These are phyloP conservation scores for Picathartes gymnocephalus DNA, from an alignment of 2,113 vertebrate species.

Conservation along the genomic window DNA sequence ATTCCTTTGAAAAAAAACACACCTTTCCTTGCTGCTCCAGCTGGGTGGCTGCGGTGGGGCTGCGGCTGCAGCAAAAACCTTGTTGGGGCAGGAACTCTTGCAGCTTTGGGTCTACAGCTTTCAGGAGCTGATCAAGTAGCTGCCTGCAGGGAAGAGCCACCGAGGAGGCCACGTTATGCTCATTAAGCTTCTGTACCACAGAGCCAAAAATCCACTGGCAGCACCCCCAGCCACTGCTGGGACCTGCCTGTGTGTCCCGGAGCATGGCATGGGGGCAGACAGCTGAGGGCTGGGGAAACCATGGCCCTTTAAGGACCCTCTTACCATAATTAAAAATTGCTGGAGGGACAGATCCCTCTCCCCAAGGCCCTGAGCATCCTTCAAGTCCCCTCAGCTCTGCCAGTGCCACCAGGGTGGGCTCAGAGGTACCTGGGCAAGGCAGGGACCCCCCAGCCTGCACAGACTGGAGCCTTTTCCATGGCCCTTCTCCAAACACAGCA, in stretches of 20 bases:
- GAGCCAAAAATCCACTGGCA: background rate
- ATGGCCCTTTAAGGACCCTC: background rate
- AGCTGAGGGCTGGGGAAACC: background rate
- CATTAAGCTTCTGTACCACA: background rate
- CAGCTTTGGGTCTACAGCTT: background rate
- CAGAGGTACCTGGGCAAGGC: background rate
- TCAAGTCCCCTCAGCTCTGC: background rate
- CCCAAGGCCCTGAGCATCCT: background rate
- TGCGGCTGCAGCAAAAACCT: background rate
- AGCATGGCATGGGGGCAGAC: background rate
- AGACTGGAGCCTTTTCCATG: rapidly evolving
- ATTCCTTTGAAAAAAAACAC: background rate
- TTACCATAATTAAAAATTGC: background rate
- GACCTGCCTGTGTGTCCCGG: background rate
- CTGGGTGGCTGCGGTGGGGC: background rate
- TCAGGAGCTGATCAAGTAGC: background rate
- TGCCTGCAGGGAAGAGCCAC: background rate
- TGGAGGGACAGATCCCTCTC: background rate
- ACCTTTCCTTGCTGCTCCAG: background rate
- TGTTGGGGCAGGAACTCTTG: background rate
- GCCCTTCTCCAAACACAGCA: background rate
- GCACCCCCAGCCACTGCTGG: background rate
- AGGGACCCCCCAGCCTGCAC: background rate
- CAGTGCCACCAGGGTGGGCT: background rate
- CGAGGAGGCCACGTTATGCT: background rate